phyloP scores from a whole-genome alignment of 2,113 vertebrate genomes.

The Hyla sarda region DNA sequence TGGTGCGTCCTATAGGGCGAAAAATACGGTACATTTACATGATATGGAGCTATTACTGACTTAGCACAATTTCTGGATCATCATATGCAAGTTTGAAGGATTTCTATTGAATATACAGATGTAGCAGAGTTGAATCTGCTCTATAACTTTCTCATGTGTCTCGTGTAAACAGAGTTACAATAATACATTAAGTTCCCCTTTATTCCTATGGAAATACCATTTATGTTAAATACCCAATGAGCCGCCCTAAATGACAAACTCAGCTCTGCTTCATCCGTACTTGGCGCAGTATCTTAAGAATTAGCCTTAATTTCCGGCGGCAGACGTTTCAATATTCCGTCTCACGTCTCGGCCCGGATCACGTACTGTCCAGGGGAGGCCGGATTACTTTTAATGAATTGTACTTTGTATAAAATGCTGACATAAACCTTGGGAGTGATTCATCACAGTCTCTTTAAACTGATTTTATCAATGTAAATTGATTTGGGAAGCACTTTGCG shows the following conservation, averaged over 20 bases:
- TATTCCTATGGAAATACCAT: not conserved
- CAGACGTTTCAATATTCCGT: not conserved
- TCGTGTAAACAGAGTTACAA: no score
- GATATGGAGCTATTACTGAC: no score
- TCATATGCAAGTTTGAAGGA: no score
- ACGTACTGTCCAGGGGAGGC: slow-evolving; percentile 11
- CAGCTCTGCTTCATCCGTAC: not conserved
- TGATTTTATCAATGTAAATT: slow-evolving; percentile 56
- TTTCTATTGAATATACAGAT: no score
- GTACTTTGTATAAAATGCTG: slow-evolving; percentile 47
- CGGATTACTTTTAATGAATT: slow-evolving; percentile 45
- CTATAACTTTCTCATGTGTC: no score
- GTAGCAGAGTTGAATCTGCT: no score
- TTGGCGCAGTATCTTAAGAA: not conserved
- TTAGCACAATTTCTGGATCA: no score
- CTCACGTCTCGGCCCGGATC: not conserved
- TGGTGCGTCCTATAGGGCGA: no score
- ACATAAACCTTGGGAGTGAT: slow-evolving; percentile 44
- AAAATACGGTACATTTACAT: no score
- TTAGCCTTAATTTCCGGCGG: not conserved
- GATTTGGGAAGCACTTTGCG: slow-evolving; percentile 50
- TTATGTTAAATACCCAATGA: not conserved
- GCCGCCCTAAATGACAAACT: not conserved
- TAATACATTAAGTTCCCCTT: not conserved
- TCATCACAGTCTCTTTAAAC: slow-evolving; percentile 51